A percentile compares a stretch with the other conserved stretches of the same genome.
These are phyloP conservation scores for Philaenus spumarius DNA, from an alignment of 1,140 invertebrate species.

Conservation along the genomic window DNA sequence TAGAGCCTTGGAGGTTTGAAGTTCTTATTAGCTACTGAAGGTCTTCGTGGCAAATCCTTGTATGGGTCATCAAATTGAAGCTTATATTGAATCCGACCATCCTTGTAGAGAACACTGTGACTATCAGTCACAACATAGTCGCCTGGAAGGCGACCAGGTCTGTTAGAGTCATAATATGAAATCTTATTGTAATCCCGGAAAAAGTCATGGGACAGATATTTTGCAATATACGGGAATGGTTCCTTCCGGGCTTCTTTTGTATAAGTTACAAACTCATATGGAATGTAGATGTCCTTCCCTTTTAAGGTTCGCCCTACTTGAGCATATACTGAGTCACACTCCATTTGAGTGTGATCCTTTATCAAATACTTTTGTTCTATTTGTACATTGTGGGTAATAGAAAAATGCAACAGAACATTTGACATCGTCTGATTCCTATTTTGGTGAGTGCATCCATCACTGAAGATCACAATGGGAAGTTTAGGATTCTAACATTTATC, in stretches of 20 bases:
- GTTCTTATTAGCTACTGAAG: not conserved
- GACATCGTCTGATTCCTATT: conserved; percentile 17
- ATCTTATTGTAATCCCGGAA: not conserved
- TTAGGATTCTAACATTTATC: no score
- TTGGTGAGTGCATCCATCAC: conserved; percentile 11
- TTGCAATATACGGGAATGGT: not conserved
- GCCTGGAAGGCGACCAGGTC: conserved; percentile 1
- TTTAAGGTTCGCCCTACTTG: conserved; percentile 28
- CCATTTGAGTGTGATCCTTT: conserved; percentile 32
- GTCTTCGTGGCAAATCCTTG: conserved; percentile 1
- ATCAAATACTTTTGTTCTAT: conserved; percentile 23
- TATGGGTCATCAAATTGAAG: conserved; percentile 5
- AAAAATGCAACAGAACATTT: conserved; percentile 9
- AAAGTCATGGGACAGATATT: not conserved
- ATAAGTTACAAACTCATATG: conserved; percentile 23
- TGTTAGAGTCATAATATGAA: conserved; percentile 7
- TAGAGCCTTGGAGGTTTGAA: not conserved
- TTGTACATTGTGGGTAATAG: not conserved
- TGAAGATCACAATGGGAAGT: no score
- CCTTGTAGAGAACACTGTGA: conserved; percentile 7
- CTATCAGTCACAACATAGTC: conserved; percentile 17
- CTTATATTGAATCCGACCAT: conserved; percentile 2
- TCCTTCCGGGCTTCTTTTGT: conserved; percentile 20
- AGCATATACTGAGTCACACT: conserved; percentile 35
- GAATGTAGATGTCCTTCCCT: conserved; percentile 28